phyloP scores from a whole-genome alignment of 2,113 vertebrate species.

The Hyaena hyaena region DNA sequence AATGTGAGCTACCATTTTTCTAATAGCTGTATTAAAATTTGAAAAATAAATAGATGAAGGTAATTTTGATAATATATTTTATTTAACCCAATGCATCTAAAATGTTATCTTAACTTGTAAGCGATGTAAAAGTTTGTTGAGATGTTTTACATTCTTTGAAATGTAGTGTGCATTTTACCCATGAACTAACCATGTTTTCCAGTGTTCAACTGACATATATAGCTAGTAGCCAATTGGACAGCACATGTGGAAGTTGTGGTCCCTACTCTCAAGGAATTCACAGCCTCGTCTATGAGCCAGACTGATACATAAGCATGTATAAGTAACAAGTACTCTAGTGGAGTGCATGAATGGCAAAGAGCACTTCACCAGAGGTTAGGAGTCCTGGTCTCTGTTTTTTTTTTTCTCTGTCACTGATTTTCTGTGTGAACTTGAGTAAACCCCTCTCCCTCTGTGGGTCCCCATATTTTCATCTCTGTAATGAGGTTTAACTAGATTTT shows the following conservation, averaged over 20 bases:
- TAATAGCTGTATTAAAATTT: slow-evolving; percentile 24
- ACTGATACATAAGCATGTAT: not conserved
- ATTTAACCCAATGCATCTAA: not conserved
- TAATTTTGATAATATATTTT: slow-evolving; percentile 37
- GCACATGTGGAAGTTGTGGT: not conserved
- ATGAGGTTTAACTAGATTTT: not conserved
- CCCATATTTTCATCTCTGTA: not conserved
- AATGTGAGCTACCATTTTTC: not conserved
- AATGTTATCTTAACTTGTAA: slow-evolving; percentile 27
- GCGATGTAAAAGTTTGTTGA: not conserved
- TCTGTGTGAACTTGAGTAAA: not conserved
- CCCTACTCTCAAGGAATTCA: not conserved
- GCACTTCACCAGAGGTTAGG: not conserved
- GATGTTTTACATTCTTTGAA: slow-evolving; percentile 3
- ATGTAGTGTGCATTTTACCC: not conserved
- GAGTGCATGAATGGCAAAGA: not conserved
- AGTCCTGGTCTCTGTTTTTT: not conserved
- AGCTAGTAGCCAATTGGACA: not conserved
- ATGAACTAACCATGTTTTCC: not conserved
- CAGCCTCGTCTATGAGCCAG: not conserved
- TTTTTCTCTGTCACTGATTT: not conserved
- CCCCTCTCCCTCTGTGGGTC: not conserved
- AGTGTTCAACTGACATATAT: not conserved
- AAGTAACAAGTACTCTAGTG: not conserved
- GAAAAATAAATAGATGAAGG: not conserved